These are phyloP conservation scores for Stylophora pistillata DNA, from an alignment of 64 coral and sea anemone genomes.

Conservation along the genomic window DNA sequence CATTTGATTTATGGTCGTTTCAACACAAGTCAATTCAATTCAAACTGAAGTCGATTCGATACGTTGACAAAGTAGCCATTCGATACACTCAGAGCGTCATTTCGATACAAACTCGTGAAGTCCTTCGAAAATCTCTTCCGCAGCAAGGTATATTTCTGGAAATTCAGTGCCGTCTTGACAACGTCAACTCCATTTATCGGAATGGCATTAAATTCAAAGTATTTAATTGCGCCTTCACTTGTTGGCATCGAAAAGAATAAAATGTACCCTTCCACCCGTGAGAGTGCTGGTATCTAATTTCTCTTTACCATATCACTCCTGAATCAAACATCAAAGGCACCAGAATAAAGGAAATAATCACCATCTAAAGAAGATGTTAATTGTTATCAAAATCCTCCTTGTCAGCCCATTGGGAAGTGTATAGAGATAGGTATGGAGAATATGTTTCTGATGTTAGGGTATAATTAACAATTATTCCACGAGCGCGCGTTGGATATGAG, in stretches of 20 bases:
- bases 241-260: background rate
- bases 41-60: background rate
- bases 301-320: no score
- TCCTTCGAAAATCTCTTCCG: background rate
- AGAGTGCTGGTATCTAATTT: no score
- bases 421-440: background rate
- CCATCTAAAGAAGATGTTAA: no score
- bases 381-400: background rate
- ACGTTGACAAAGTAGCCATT: background rate
- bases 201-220: background rate
- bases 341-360: no score
- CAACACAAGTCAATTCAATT: background rate
- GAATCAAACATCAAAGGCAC: no score
- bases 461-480: no score
- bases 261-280: background rate
- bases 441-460: background rate
- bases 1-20: background rate
- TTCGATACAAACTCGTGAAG: slow-evolving; percentile 2
- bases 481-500: no score
- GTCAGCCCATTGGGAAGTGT: background rate
- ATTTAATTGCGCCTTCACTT: background rate
- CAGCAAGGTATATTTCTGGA: background rate
- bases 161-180: slow-evolving; percentile 2
- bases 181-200: background rate
- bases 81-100: background rate